These are phyloP conservation scores for Pavo muticus DNA, from an alignment of 2,113 vertebrate species.

Conservation along the genomic window DNA sequence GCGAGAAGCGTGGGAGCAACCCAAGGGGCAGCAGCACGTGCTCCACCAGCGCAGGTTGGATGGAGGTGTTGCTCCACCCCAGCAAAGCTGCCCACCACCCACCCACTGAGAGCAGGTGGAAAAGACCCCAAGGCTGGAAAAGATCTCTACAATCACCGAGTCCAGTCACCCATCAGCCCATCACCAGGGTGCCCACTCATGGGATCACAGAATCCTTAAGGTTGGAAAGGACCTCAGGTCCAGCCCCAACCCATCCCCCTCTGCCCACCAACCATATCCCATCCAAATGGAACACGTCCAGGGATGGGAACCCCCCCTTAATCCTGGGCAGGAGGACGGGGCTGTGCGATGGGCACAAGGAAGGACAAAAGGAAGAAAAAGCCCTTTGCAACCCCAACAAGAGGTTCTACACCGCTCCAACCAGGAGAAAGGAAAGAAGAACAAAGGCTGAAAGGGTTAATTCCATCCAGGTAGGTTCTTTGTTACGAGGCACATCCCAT, in stretches of 20 bases:
- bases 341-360: rapidly evolving
- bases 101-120: rapidly evolving
- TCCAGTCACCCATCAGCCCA: too few relatives aligned
- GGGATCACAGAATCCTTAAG: too few relatives aligned
- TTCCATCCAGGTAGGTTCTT: conserved; percentile 5
- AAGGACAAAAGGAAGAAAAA: not conserved
- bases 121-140: too few relatives aligned
- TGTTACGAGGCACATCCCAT: not conserved
- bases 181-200: too few relatives aligned
- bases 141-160: too few relatives aligned
- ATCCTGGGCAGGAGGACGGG: not conserved
- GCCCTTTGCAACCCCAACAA: rapidly evolving
- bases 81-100: not conserved
- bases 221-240: too few relatives aligned
- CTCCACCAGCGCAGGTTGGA: rapidly evolving
- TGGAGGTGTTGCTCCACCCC: not conserved
- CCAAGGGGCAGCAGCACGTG: not conserved
- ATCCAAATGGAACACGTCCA: not conserved
- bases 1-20: not conserved
- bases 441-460: conserved; percentile 9
- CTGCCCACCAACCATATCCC: not conserved
- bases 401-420: not conserved
- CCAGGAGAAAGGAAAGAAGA: rapidly evolving
- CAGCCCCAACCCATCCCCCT: too few relatives aligned
- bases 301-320: too few relatives aligned